Evolutionary conservation across 2,113 vertebrate species (phyloP), one percentile per base, ranked within the genome.

Genomic region (Crotalus viridis): DNA sequence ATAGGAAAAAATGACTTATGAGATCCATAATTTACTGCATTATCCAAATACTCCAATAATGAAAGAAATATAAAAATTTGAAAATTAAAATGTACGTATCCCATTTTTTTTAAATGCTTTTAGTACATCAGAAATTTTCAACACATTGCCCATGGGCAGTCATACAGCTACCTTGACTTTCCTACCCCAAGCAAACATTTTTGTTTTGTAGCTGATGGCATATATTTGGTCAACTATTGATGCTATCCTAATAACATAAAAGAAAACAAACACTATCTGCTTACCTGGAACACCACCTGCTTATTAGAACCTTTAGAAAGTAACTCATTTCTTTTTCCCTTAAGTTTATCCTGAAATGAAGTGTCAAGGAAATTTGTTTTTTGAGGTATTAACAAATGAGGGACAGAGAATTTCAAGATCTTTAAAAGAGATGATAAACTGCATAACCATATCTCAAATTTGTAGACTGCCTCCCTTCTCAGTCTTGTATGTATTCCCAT

Each of bases 401-500:
- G 43, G 28, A 22, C 7, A 90, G 48, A 90, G 51, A n/a, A 69
- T 90, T 86, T 28, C 17, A 22, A 51, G 91, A 52, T 61, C 0
- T 43, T 97, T 85, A 87, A 95, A 94, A 94, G 85, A 95, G 93
- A 24, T 10, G 10, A 61, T 69, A 28, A 74, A 33, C 19, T 57
- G 28, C 28, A 69, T 69, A 64, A 69, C 19, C 10, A 0, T 15
- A 85, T 28, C 19, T 90, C 26, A 59, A 81, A 10, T 19, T 22
- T 59, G 55, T 3, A 51, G 64, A 6, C 33, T 89, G 46, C 9
- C 46, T 91, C 28, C 85, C n/a, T 64, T 26, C 33, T 57, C 52
- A 28, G 43, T 52, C 48, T 48, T 81, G 52, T 48, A 56, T 22
- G 64, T 21, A 48, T 59, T 90, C 19, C 54, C 28, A 57, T 10